phyloP scores from a whole-genome alignment of 2,888 invertebrate genomes.

The Dione juno region DNA sequence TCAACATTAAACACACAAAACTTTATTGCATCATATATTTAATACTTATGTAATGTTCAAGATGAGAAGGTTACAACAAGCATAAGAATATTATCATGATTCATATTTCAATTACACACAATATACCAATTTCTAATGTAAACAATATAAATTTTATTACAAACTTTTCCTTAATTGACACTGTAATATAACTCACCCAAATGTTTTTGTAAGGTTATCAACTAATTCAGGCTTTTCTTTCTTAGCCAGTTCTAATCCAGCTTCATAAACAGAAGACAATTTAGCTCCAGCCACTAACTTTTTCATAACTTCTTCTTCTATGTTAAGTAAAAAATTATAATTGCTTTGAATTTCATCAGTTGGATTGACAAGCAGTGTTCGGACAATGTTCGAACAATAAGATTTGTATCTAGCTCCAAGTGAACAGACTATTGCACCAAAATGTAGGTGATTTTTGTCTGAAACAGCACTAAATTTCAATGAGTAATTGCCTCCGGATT shows the following conservation, averaged over 20 bases:
- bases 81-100: background rate
- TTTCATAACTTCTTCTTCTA: constrained; percentile 96
- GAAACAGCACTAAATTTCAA: constrained; percentile 98
- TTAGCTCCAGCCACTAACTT: constrained; percentile 91
- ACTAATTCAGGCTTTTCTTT: constrained; percentile 92
- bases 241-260: constrained; percentile 91
- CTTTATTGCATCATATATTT: constrained; percentile 8
- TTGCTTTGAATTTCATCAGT: constrained; percentile 89
- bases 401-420: constrained; percentile 97
- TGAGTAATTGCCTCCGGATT: constrained; percentile 98
- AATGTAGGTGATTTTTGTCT: constrained; percentile 96
- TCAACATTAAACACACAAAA: background rate
- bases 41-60: background rate
- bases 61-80: background rate
- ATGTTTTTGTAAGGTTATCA: constrained; percentile 96
- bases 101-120: background rate
- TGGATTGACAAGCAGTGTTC: constrained; percentile 98
- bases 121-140: background rate
- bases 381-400: constrained; percentile 98
- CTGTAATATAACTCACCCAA: constrained; percentile 84
- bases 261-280: constrained; percentile 93
- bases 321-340: constrained; percentile 94
- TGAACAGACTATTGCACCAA: constrained; percentile 97
- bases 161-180: background rate
- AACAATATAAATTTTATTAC: background rate